These are phyloP conservation scores for Oligia fasciuncula DNA, from an alignment of 2,888 invertebrate species.

Conservation along the genomic window DNA sequence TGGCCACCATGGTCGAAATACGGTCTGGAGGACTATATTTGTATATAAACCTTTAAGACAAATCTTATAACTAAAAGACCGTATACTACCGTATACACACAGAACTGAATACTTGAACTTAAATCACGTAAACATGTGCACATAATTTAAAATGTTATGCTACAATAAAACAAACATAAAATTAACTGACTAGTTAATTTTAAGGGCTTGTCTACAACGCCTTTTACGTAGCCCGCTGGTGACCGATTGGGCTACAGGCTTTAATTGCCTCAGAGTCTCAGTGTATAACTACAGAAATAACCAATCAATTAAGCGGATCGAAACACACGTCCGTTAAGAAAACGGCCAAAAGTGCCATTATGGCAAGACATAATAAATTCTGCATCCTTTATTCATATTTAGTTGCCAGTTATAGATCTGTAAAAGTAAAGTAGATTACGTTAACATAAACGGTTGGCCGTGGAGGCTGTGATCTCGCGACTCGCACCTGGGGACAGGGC, in stretches of 20 bases:
- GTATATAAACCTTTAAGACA: neutral
- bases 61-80: neutral
- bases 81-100: neutral
- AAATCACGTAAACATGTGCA: neutral
- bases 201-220: constrained; percentile 34
- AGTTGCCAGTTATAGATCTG: constrained; percentile 44
- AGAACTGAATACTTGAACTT: constrained; percentile 11
- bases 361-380: constrained; percentile 53
- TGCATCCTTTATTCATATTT: constrained; percentile 54
- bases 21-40: too few relatives aligned
- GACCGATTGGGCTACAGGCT: constrained; percentile 7
- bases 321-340: constrained; percentile 40
- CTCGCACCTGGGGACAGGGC: constrained; percentile 13
- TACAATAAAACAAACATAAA: constrained; percentile 24
- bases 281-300: constrained; percentile 26
- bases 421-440: constrained; percentile 53
- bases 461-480: constrained; percentile 18
- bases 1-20: neutral
- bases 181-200: constrained; percentile 23
- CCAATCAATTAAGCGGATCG: constrained; percentile 50
- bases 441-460: constrained; percentile 34
- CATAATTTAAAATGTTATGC: constrained; percentile 17
- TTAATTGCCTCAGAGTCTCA: constrained; percentile 51
- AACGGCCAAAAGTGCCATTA: constrained; percentile 36
- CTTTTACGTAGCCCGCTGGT: constrained; percentile 34